phyloP scores from a whole-genome alignment of 2,888 invertebrate genomes.

The Elegia similella region DNA sequence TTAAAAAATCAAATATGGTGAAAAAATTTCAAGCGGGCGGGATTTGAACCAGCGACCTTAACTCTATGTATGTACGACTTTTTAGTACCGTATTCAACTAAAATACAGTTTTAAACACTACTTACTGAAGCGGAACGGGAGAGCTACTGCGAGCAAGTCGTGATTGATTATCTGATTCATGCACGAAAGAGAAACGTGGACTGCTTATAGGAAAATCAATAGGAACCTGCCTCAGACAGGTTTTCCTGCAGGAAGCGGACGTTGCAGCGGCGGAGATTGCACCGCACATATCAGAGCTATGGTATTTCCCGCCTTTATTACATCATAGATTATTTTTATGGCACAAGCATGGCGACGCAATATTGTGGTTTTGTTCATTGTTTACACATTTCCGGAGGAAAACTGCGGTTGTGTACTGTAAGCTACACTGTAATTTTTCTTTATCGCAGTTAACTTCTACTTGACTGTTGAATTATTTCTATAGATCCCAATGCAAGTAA shows the following conservation, averaged over 20 bases:
- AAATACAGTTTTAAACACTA: background rate
- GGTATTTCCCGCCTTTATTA: too few species aligned
- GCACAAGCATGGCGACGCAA: background rate
- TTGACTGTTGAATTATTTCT: too few species aligned
- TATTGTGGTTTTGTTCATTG: background rate
- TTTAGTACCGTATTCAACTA: too few species aligned
- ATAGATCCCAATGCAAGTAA: too few species aligned
- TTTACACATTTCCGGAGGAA: constrained; percentile 1
- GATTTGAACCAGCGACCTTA: too few species aligned
- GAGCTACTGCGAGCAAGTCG: background rate
- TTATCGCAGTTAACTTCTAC: too few species aligned
- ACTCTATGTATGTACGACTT: too few species aligned
- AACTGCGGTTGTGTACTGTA: background rate
- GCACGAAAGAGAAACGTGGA: background rate
- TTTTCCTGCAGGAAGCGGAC: constrained; percentile 1
- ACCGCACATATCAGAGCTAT: background rate
- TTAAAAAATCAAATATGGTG: too few species aligned
- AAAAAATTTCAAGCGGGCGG: too few species aligned
- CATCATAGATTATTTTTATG: background rate
- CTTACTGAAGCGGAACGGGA: background rate
- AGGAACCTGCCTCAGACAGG: background rate
- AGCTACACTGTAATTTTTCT: background rate
- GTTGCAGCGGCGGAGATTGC: background rate
- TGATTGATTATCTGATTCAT: background rate
- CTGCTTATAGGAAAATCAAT: background rate